Evolutionary conservation across 2,113 vertebrate species (phyloP), one percentile per base, ranked within the genome.

Genomic region (Hippocampus comes): DNA sequence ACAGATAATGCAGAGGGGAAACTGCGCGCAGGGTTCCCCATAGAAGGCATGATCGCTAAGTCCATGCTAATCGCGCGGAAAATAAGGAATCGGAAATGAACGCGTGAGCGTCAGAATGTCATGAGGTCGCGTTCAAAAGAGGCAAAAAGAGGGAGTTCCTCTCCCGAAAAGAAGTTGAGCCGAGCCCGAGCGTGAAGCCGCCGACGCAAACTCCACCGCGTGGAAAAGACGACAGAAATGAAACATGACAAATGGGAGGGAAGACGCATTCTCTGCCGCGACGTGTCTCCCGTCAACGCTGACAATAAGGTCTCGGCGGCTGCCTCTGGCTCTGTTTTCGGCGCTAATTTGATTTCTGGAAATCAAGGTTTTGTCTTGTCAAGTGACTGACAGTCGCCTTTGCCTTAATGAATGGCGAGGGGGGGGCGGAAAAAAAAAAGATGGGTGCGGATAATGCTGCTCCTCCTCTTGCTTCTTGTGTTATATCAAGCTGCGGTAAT

Each of bases 401-500:
- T 7, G 72, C 83, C 82, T 85, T 87, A 81, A 89, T 88, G 86
- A 87, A 83, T 83, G 83, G 71, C 9, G 77, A 60, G 71, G 59
- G 17, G 27, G 10, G 70, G 71, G 65, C 67, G 69, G 63, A 55
- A 53, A 43, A 72, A 72, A 51, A 78, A 70, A 76, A 88, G 83
- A 90, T 89, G 82, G 63, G 61, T 64, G n/a, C 49, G 83, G 88
- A 88, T 90, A 89, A 86, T 83, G 67, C 85, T 78, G 49, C 84
- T 84, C 77, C 78, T 78, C 76, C 80, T 77, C 70, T 67, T 72
- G 68, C 73, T 68, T 60, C 68, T 57, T 80, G 78, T 82, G 81
- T 87, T 75, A 71, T 89, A 87, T 89, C 79, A 79, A 84, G 86
- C 87, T 84, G 67, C 79, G 87, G 88, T 90, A 91, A 91, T 91